Percentiles rank a stretch among this genome's conserved stretches.
Evolutionary conservation across 2,797 vertebrate species (phyloP).

Genomic region (Saxicola maurus): DNA sequence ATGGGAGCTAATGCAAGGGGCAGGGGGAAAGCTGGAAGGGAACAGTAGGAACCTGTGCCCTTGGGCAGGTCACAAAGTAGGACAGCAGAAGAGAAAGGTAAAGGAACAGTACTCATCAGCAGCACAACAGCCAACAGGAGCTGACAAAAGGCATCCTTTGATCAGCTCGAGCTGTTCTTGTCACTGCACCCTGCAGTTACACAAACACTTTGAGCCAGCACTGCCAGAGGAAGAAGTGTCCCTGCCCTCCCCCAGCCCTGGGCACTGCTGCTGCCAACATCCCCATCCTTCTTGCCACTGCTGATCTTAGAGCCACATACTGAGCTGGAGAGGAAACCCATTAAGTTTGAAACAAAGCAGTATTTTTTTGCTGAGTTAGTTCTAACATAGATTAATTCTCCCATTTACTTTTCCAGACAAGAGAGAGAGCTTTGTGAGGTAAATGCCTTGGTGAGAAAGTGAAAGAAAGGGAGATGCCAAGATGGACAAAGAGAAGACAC

Average conservation of each 20-base stretch:
- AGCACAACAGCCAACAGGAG: background rate
- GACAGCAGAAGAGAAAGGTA: background rate
- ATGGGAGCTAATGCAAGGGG: background rate
- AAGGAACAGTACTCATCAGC: background rate
- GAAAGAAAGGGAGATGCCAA: background rate
- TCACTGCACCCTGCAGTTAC: background rate
- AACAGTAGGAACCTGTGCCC: background rate
- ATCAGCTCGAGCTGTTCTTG: background rate
- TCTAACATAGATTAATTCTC: background rate
- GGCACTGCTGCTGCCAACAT: background rate
- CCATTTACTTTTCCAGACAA: background rate
- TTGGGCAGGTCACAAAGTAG: background rate
- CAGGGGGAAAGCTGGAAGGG: background rate
- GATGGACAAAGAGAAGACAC: background rate
- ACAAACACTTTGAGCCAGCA: background rate
- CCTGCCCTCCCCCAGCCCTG: background rate
- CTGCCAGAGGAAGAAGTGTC: background rate
- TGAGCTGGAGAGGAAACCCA: background rate
- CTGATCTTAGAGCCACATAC: background rate
- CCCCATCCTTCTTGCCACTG: background rate
- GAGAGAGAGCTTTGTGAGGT: background rate
- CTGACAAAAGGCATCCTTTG: background rate
- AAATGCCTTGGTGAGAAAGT: background rate
- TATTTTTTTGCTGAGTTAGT: background rate
- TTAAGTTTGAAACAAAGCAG: background rate